Evolutionary conservation across 2,113 vertebrate genomes (phyloP).

Genomic region (Tauraco erythrolophus): DNA sequence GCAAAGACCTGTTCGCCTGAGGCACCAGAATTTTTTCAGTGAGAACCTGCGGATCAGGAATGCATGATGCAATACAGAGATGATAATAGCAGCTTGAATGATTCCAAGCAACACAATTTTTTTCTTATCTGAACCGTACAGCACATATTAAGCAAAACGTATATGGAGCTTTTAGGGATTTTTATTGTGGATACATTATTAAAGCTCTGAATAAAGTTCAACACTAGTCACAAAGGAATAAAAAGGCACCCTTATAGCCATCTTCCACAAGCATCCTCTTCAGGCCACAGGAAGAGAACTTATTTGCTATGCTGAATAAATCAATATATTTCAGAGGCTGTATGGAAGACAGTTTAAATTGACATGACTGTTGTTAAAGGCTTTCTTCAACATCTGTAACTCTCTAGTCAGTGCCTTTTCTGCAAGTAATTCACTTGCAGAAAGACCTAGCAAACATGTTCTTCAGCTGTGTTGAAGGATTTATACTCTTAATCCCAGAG

Average conservation of each 20-base stretch:
- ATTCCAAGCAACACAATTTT: background rate
- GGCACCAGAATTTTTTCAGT: background rate
- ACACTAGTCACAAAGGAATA: background rate
- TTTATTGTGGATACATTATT: background rate
- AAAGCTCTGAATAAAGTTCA: background rate
- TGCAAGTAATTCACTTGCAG: background rate
- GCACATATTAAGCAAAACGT: background rate
- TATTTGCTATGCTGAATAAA: background rate
- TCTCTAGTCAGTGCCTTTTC: background rate
- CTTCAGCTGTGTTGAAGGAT: background rate
- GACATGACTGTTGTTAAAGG: background rate
- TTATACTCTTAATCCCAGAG: background rate
- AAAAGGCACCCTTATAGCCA: background rate
- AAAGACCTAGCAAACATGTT: background rate
- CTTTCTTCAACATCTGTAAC: background rate
- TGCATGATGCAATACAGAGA: background rate
- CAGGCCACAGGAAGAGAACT: background rate
- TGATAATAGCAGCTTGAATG: background rate
- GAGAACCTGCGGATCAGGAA: background rate
- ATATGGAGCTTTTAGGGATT: background rate
- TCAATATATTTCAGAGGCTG: background rate
- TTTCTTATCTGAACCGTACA: constrained; percentile 19
- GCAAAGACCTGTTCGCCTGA: background rate
- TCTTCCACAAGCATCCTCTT: background rate
- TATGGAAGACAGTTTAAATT: background rate